Percentiles rank a stretch among this genome's conserved stretches.
Evolutionary conservation across 2,797 vertebrate species (phyloP).

Genomic region (Helostoma temminkii): DNA sequence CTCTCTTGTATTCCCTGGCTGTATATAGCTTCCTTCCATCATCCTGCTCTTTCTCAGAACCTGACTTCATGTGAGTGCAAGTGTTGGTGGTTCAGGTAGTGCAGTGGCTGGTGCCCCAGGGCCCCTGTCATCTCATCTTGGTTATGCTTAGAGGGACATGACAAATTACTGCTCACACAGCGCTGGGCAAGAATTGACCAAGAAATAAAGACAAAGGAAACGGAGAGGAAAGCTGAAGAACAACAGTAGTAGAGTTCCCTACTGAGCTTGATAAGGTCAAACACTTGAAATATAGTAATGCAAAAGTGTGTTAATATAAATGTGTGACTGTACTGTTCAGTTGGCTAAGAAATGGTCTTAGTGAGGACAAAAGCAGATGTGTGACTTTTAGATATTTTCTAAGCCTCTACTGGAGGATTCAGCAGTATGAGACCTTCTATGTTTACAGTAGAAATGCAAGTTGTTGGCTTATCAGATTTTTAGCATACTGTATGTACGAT

Average conservation of each 20-base stretch:
- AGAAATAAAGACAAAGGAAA: conserved; percentile 67
- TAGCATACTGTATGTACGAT: background rate
- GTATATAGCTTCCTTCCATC: conserved; percentile 53
- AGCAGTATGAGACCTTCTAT: background rate
- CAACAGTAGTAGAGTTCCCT: conserved; percentile 58
- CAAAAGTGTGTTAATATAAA: conserved; percentile 49
- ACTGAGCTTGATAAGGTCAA: conserved; percentile 68
- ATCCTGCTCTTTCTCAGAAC: conserved; percentile 44
- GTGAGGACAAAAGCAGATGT: conserved; percentile 27
- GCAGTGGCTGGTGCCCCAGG: conserved; percentile 58
- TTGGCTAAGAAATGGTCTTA: conserved; percentile 50
- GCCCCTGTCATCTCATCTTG: conserved; percentile 74
- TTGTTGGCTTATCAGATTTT: conserved; percentile 26
- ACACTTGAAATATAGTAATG: conserved; percentile 52
- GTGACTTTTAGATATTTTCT: conserved; percentile 50
- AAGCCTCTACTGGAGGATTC: conserved; percentile 3
- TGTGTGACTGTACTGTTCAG: conserved; percentile 29
- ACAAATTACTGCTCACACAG: conserved; percentile 80
- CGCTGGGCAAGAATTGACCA: conserved; percentile 67
- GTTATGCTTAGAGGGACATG: conserved; percentile 78
- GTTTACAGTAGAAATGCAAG: conserved; percentile 3
- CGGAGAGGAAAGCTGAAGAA: conserved; percentile 49
- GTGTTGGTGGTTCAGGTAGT: conserved; percentile 76
- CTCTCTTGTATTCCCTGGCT: conserved; percentile 56
- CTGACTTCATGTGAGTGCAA: conserved; percentile 75